phyloP scores from a whole-genome alignment of 2,797 vertebrate genomes.

The Rhynchonycteris naso region DNA sequence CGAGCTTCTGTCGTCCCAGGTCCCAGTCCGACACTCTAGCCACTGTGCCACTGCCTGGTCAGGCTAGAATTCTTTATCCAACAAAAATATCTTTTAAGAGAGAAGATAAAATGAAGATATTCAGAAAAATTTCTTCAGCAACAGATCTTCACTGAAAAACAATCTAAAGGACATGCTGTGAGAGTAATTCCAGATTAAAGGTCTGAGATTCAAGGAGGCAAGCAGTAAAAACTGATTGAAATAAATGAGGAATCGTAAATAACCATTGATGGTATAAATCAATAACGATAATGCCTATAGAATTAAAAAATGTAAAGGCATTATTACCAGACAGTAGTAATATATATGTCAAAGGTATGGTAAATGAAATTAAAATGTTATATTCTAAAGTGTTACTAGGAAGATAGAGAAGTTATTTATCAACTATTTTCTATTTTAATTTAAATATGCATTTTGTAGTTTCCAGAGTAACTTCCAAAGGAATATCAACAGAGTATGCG shows the following conservation, averaged over 20 bases:
- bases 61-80: not conserved
- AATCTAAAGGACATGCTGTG: not conserved
- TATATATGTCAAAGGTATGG: not conserved
- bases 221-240: not conserved
- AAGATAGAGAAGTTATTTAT: not conserved
- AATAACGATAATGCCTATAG: not conserved
- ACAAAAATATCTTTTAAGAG: constrained; percentile 2
- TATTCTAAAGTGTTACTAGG: not conserved
- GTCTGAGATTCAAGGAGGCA: not conserved
- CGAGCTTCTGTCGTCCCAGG: no score
- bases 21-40: no score
- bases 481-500: not conserved
- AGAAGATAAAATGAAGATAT: not conserved
- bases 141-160: not conserved
- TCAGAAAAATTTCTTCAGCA: not conserved
- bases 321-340: constrained; percentile 1
- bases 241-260: not conserved
- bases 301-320: not conserved
- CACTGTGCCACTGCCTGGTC: no score
- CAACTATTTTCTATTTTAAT: not conserved
- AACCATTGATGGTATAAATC: not conserved
- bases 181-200: not conserved
- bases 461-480: constrained; percentile 13
- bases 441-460: constrained; percentile 30
- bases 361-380: not conserved